Percentiles rank a stretch among this genome's conserved stretches.
These are phyloP conservation scores for Araneus ventricosus DNA, from an alignment of 1,140 invertebrate species.

Conservation along the genomic window DNA sequence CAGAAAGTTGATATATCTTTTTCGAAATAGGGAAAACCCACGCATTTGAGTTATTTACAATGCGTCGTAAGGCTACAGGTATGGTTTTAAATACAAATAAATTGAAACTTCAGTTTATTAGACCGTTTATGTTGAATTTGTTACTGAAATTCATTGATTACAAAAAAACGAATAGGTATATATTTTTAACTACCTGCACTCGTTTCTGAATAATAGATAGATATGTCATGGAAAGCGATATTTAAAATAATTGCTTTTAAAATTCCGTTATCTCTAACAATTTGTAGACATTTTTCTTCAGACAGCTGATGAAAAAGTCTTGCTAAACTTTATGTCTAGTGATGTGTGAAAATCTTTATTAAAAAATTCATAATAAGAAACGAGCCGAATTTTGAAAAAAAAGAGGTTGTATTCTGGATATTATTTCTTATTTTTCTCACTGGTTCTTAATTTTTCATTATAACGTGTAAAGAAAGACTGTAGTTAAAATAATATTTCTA, in stretches of 20 bases:
- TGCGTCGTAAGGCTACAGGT: not conserved
- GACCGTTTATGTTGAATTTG: not conserved
- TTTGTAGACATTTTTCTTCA: not conserved
- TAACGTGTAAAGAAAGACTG: not conserved
- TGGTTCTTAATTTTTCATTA: too few relatives aligned
- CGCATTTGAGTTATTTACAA: not conserved
- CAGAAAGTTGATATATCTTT: not conserved
- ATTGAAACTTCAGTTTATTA: not conserved
- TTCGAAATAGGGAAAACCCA: not conserved
- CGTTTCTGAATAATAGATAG: not conserved
- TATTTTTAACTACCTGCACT: not conserved
- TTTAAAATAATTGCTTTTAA: too few relatives aligned
- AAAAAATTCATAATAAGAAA: not conserved
- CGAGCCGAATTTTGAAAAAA: too few relatives aligned
- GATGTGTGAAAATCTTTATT: not conserved
- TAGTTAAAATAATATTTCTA: not conserved
- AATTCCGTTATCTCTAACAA: not conserved
- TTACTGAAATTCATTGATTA: not conserved
- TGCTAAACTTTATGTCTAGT: not conserved
- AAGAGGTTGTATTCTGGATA: too few relatives aligned
- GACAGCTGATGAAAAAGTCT: not conserved
- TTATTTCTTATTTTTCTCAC: too few relatives aligned
- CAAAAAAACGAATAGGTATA: not conserved
- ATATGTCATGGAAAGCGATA: too few relatives aligned
- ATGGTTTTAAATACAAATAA: not conserved